Percentiles rank a stretch among this genome's conserved stretches.
These are phyloP conservation scores for Cavia aperea DNA, from an alignment of 2,113 vertebrate genomes.

Conservation along the genomic window DNA sequence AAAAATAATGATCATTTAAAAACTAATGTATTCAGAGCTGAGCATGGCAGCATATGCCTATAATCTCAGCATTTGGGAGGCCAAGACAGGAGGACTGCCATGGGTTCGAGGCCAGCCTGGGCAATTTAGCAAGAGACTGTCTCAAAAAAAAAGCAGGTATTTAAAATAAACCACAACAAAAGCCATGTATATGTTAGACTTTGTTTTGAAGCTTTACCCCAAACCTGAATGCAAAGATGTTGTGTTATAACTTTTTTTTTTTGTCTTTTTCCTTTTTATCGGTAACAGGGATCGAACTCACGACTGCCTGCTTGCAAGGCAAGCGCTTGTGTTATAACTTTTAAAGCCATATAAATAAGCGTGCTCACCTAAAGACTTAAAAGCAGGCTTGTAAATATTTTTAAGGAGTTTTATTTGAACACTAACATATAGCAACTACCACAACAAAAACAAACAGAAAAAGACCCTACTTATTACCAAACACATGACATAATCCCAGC, in stretches of 20 bases:
- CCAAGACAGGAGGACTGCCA: not conserved
- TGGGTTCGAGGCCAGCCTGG: not conserved
- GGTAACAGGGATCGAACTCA: too few species aligned
- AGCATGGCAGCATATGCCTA: not conserved
- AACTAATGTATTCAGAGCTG: conserved; percentile 66
- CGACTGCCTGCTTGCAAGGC: too few species aligned
- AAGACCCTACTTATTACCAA: not conserved
- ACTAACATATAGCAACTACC: conserved; percentile 77
- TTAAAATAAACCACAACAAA: conserved; percentile 67
- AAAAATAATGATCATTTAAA: conserved; percentile 67
- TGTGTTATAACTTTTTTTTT: conserved; percentile 71
- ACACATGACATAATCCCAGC: not conserved
- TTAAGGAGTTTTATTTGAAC: conserved; percentile 78
- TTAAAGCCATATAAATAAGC: conserved; percentile 81
- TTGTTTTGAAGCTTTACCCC: conserved; percentile 68
- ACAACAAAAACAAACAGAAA: not conserved
- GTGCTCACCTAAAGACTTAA: conserved; percentile 76
- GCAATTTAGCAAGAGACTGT: not conserved
- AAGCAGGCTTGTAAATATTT: conserved; percentile 79
- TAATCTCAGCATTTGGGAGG: not conserved
- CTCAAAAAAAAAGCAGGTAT: not conserved
- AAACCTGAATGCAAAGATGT: conserved; percentile 73
- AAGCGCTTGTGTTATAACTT: conserved; percentile 70
- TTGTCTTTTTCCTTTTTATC: too few species aligned
- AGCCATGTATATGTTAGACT: conserved; percentile 74